Evolutionary conservation across 2,797 vertebrate species (phyloP).

Genomic region (Todus mexicanus): DNA sequence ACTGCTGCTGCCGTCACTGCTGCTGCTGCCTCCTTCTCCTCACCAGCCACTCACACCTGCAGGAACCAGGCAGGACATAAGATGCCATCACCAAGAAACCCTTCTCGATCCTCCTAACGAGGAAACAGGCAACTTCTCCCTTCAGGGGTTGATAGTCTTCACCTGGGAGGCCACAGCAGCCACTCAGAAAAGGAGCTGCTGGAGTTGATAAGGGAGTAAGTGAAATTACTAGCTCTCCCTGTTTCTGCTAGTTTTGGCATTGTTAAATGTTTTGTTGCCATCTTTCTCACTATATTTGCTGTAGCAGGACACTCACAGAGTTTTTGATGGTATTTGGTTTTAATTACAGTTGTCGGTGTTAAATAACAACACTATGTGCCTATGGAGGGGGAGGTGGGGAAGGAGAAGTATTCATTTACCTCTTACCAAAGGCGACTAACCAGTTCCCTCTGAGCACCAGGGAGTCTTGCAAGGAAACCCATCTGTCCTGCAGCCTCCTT

Average conservation of each 20-base stretch:
- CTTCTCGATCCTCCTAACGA: not conserved
- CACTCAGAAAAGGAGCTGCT: not conserved
- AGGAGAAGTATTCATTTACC: not conserved
- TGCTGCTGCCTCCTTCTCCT: not conserved
- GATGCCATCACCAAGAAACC: fast-evolving
- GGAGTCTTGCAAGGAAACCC: not conserved
- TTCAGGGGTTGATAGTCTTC: not conserved
- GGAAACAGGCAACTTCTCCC: not conserved
- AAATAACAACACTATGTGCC: not conserved
- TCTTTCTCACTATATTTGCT: not conserved
- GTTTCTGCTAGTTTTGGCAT: not conserved
- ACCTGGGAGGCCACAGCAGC: not conserved
- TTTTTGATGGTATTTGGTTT: not conserved
- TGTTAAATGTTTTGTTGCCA: not conserved
- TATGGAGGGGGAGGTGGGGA: not conserved
- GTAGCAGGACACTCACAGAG: not conserved
- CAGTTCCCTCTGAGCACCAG: not conserved
- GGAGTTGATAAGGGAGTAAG: not conserved
- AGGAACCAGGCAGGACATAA: not conserved
- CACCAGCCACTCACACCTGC: fast-evolving
- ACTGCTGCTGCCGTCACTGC: fast-evolving
- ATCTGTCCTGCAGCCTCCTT: not conserved
- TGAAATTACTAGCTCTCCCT: not conserved
- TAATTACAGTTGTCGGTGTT: not conserved
- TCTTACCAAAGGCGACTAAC: not conserved